Evolutionary conservation across 2,113 vertebrate genomes (phyloP).

Genomic region (Rhinolophus sinicus): DNA sequence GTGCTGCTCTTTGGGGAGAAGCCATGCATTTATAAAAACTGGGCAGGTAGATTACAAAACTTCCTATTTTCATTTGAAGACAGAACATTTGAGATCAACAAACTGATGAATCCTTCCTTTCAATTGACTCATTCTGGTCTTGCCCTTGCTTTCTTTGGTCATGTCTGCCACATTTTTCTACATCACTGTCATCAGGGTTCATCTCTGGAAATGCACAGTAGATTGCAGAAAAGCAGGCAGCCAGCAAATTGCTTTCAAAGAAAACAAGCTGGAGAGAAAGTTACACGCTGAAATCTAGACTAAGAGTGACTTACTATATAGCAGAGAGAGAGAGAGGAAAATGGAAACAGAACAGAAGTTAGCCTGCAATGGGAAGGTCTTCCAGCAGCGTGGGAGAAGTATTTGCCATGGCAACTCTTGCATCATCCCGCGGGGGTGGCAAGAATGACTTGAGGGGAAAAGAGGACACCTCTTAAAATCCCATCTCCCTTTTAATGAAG

Average conservation of each 20-base stretch:
- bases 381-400: constrained; percentile 71
- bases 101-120: not conserved
- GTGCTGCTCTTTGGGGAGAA: not conserved
- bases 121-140: not conserved
- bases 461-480: constrained; percentile 66
- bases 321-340: not conserved
- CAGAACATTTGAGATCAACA: not conserved
- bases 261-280: constrained; percentile 32
- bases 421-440: constrained; percentile 70
- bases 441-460: constrained; percentile 66
- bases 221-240: not conserved
- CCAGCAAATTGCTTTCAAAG: constrained; percentile 48
- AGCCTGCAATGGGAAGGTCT: constrained; percentile 73
- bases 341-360: constrained; percentile 69
- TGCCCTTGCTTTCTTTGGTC: not conserved
- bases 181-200: not conserved
- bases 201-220: not conserved
- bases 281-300: constrained; percentile 28
- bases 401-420: constrained; percentile 82
- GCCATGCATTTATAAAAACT: not conserved
- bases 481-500: constrained; percentile 15
- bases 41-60: not conserved
- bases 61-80: constrained; percentile 42
- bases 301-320: constrained; percentile 44
- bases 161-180: not conserved